phyloP scores from a whole-genome alignment of 64 coral and sea anemone species.

The Montipora foliosa region DNA sequence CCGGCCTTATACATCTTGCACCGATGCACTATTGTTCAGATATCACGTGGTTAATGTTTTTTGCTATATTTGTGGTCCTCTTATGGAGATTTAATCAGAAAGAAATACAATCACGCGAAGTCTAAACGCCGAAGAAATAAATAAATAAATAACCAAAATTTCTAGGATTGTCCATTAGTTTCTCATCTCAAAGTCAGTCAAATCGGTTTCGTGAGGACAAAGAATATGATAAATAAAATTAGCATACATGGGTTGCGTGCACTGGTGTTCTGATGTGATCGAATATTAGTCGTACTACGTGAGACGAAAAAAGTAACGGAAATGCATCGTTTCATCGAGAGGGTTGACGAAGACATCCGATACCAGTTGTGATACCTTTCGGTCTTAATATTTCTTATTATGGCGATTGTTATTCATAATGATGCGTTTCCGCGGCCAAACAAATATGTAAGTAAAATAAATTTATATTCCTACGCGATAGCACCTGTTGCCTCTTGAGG shows the following conservation, averaged over 20 bases:
- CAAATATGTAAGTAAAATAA: neutral
- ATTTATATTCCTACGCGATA: neutral
- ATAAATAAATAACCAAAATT: too few species aligned
- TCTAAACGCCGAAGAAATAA: too few species aligned
- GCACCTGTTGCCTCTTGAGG: conserved; percentile 8
- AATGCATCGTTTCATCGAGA: neutral
- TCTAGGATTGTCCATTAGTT: too few species aligned
- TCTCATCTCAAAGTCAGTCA: too few species aligned
- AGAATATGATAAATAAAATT: neutral
- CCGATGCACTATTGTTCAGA: too few species aligned
- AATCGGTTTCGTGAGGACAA: neutral
- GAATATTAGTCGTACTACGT: neutral
- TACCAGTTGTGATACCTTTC: neutral
- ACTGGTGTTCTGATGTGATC: neutral
- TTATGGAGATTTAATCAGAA: too few species aligned
- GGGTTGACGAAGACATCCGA: neutral
- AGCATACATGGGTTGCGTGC: neutral
- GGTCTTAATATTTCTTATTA: conserved; percentile 6
- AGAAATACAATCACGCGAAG: too few species aligned
- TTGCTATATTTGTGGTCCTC: too few species aligned
- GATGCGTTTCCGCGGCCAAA: neutral
- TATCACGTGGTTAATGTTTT: too few species aligned
- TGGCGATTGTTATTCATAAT: neutral
- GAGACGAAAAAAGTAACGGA: neutral
- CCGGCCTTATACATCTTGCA: too few species aligned